Evolutionary conservation across 2,888 invertebrate genomes (phyloP), one percentile per base, ranked within the genome.

Genomic region (Rutpela maculata): DNA sequence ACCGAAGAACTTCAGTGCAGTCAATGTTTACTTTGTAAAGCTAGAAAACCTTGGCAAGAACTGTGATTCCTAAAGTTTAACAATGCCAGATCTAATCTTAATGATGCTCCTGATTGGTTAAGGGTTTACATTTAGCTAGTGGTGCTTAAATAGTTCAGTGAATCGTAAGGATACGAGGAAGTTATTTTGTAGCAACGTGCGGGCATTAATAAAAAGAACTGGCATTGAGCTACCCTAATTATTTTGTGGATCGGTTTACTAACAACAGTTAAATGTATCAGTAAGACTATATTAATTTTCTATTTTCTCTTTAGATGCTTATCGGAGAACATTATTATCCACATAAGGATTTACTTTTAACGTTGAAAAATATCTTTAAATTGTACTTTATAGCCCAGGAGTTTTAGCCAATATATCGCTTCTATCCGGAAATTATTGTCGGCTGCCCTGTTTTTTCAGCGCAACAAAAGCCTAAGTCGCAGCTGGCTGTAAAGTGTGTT

Each of bases 101-200:
- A n/a, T 50, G 50, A 50, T 50, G n/a, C n/a, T 50, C n/a, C 50
- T 50, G 50, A 50, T 50, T 50, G 50, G 50, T n/a, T 50, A 50
- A 50, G 15, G 50, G 50, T 50, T 50, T 50, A 50, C 50, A 15
- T 50, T 50, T n/a, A 50, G 50, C 12, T 50, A 50, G n/a, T n/a
- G 50, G 50, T 50, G 50, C 50, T 50, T 50, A 50, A 50, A n/a
- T 50, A 11, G 43, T n/a, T 50, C 43, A 43, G 43, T 43, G 43
- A 43, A 43, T 43, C 15, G 50, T 50, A 50, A n/a, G 50, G n/a
- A 50, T n/a, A 50, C 50, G n/a, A 50, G n/a, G 15, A 50, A 50
- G n/a, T 50, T 50, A 50, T 17, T 43, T 43, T 15, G 12, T 12
- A 43, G 43, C 15, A 43, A 43, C 15, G 43, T 43, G 15, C 15